Evolutionary conservation across 2,888 invertebrate genomes (phyloP), one percentile per base, ranked within the genome.

Genomic region (Agrochola circellaris): DNA sequence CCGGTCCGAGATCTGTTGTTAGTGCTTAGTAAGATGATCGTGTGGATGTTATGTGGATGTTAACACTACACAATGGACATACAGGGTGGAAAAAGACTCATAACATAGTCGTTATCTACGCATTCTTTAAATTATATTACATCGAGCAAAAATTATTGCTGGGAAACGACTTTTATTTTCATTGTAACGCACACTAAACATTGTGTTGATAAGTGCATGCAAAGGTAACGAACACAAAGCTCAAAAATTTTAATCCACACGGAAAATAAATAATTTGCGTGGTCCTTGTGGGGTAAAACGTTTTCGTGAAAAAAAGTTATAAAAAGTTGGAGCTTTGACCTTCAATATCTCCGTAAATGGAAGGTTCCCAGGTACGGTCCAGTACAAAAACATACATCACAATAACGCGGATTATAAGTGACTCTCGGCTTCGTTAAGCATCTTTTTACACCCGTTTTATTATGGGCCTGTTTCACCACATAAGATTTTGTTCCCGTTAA

Each of bases 1-100:
- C 85, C 48, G 68, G 73, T 73, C 80, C 87, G 70, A 86, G 83
- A 67, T 88, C 88, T 84, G 88, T 73, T 85, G 86, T 87, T 87
- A 78, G 84, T 86, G 65, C 42, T 76, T 81, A 83, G 73, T 84
- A 51, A 48, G 60, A 81, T 84, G 84, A 76, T 17, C 34, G 66
- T 62, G 75, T 71, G 65, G 72, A 62, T 61, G 83, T 81, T 73
- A 85, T 73, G 77, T n/a, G 38, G 64, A 34, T 69, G 82, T 75
- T 81, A 82, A 38, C 42, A 80, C 75, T 51, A 51, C 23, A 64
- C 20, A 48, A 3, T 51, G 23, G 38, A n/a, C 51, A 8, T 38
- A 42, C n/a, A 38, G n/a, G n/a, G 34, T 68, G 68, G 11, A 11
- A 38, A 68, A 51, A 68, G 23, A 68, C 17, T 34, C 51, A n/a